Evolutionary conservation across 2,797 vertebrate genomes (phyloP).

Genomic region (Diplodus puntazzo): DNA sequence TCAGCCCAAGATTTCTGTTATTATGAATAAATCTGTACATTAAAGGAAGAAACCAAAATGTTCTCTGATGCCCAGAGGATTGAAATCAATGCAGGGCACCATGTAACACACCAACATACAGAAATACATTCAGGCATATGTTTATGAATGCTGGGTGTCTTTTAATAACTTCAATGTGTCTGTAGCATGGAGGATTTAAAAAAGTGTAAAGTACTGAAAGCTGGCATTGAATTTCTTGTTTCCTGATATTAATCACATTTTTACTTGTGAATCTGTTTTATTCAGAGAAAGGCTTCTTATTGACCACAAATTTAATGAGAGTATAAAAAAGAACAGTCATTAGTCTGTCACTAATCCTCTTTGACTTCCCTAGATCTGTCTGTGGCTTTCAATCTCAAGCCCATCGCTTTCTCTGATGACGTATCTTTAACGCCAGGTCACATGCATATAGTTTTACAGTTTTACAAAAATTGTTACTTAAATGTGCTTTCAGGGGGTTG

Average conservation of each 20-base stretch:
- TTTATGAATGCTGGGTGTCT: not conserved
- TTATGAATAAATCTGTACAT: conserved; percentile 22
- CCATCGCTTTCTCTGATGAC: not conserved
- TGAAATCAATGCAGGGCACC: conserved; percentile 13
- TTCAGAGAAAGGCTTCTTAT: not conserved
- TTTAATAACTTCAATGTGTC: not conserved
- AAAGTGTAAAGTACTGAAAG: not conserved
- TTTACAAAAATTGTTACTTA: too few relatives aligned
- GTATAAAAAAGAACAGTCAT: not conserved
- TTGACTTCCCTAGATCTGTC: not conserved
- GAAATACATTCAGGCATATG: conserved; percentile 4
- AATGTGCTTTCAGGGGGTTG: too few relatives aligned
- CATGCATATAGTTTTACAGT: not conserved
- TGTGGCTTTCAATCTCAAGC: not conserved
- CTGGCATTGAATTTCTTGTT: not conserved
- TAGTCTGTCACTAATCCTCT: not conserved
- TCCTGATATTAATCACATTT: not conserved
- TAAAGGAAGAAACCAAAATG: conserved; percentile 21
- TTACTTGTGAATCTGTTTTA: not conserved
- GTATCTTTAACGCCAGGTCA: not conserved
- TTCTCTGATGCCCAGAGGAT: conserved; percentile 21
- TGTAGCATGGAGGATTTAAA: not conserved
- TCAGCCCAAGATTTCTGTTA: conserved; percentile 5
- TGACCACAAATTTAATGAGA: not conserved
- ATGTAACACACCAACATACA: conserved; percentile 11